A percentile compares a stretch with the other conserved stretches of the same genome.
phyloP scores from a whole-genome alignment of 2,113 vertebrate genomes.

The Coregonus clupeaformis region DNA sequence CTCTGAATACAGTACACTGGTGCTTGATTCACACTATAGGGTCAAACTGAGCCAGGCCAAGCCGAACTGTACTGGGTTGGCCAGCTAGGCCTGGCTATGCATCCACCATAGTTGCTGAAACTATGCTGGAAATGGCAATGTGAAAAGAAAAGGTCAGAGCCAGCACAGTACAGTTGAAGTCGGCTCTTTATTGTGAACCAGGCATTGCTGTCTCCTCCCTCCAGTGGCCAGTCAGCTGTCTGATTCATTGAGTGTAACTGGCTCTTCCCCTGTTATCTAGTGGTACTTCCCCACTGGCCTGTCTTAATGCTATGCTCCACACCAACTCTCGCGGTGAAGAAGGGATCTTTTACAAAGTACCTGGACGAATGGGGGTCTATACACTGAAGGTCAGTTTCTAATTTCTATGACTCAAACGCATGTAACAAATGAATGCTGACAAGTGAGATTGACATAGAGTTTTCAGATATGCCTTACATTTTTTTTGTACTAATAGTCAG shows the following conservation, averaged over 20 bases:
- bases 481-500: neutral
- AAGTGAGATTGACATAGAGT: neutral
- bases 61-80: no score
- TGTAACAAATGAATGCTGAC: neutral
- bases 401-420: neutral
- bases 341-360: constrained; percentile 99
- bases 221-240: constrained; percentile 1
- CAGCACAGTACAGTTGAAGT: no score
- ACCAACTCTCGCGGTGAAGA: constrained; percentile 96
- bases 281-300: constrained; percentile 95
- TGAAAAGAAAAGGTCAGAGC: no score
- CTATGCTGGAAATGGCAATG: neutral
- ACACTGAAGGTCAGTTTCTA: constrained; percentile 87
- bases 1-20: no score
- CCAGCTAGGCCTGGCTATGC: no score
- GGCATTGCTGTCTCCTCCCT: no score
- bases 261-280: constrained; percentile 64
- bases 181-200: no score
- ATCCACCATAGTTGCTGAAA: no score
- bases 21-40: no score
- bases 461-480: neutral
- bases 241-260: constrained; percentile 14
- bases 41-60: no score
- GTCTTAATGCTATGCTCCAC: constrained; percentile 97
- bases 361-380: constrained; percentile 97